phyloP scores from a whole-genome alignment of 2,888 invertebrate genomes.

The Synergus laeviventris region DNA sequence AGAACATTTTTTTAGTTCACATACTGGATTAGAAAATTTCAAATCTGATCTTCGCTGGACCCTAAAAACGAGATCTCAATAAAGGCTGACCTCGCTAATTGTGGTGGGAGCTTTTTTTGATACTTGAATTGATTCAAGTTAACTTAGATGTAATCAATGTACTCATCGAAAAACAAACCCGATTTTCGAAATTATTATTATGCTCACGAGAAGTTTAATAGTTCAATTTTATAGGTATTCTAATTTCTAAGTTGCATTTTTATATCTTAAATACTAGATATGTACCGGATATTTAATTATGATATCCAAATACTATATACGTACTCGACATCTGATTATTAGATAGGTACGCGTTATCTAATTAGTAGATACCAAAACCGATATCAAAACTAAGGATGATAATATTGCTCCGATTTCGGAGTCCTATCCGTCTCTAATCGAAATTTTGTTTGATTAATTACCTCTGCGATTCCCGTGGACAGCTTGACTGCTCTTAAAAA shows the following conservation, averaged over 20 bases:
- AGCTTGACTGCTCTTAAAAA: not conserved
- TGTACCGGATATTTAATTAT: not conserved
- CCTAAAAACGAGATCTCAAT: constrained; percentile 18
- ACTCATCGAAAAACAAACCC: constrained; percentile 29
- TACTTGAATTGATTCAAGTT: constrained; percentile 6
- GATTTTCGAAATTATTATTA: constrained; percentile 30
- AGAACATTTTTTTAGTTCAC: no score
- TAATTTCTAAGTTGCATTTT: constrained; percentile 38
- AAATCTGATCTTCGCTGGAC: no score
- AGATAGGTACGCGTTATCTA: constrained; percentile 12
- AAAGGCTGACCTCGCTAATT: constrained; percentile 30
- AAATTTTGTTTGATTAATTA: constrained; percentile 9
- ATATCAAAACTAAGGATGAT: constrained; percentile 28
- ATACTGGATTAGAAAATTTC: no score
- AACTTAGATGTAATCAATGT: constrained; percentile 21
- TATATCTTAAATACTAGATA: constrained; percentile 31
- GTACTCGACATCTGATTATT: not conserved
- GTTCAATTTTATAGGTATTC: constrained; percentile 16
- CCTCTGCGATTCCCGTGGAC: not conserved
- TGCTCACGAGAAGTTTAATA: constrained; percentile 33
- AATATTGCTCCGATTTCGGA: constrained; percentile 9
- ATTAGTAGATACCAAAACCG: constrained; percentile 16
- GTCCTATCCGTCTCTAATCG: constrained; percentile 5
- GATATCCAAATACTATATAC: constrained; percentile 6
- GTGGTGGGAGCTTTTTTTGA: constrained; percentile 31